These are phyloP conservation scores for Thalassaphorura encarpata DNA, from an alignment of 1,140 invertebrate species.

Conservation along the genomic window DNA sequence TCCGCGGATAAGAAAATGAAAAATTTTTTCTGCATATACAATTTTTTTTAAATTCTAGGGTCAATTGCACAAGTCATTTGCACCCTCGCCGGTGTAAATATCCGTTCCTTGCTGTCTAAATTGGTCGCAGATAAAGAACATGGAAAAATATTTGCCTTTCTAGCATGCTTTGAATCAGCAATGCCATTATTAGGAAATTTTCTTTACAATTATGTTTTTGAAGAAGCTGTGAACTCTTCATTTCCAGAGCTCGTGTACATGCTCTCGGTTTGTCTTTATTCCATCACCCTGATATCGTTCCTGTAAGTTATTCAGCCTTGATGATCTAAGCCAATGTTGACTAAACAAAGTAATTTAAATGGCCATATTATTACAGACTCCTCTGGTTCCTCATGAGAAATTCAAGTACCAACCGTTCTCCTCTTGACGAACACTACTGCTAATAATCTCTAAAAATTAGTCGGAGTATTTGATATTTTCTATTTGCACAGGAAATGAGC, in stretches of 20 bases:
- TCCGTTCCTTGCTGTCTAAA: slow-evolving; percentile 27
- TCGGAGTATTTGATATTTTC: too few relatives aligned
- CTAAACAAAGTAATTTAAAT: too few relatives aligned
- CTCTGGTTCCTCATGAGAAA: too few relatives aligned
- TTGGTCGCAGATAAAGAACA: slow-evolving; percentile 19
- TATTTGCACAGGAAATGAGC: too few relatives aligned
- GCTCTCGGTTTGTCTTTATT: background rate
- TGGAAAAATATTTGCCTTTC: slow-evolving; percentile 23
- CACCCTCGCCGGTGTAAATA: slow-evolving; percentile 8
- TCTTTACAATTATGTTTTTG: slow-evolving; percentile 18
- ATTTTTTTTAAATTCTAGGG: slow-evolving; percentile 3
- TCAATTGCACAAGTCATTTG: slow-evolving; percentile 20
- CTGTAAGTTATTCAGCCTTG: too few relatives aligned
- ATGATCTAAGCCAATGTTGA: too few relatives aligned
- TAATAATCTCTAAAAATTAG: too few relatives aligned
- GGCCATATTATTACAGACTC: too few relatives aligned
- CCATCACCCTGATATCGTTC: background rate
- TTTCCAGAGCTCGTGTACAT: slow-evolving; percentile 18
- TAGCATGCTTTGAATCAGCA: slow-evolving; percentile 15
- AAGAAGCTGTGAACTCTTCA: background rate
- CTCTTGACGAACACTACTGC: too few relatives aligned
- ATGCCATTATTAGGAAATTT: slow-evolving; percentile 18
- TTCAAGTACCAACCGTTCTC: too few relatives aligned
- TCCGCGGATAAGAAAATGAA: background rate
- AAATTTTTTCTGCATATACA: background rate